Conservation (phyloP, 2,797 vertebrate genomes). For the Lagothrix lagotricha region DNA sequence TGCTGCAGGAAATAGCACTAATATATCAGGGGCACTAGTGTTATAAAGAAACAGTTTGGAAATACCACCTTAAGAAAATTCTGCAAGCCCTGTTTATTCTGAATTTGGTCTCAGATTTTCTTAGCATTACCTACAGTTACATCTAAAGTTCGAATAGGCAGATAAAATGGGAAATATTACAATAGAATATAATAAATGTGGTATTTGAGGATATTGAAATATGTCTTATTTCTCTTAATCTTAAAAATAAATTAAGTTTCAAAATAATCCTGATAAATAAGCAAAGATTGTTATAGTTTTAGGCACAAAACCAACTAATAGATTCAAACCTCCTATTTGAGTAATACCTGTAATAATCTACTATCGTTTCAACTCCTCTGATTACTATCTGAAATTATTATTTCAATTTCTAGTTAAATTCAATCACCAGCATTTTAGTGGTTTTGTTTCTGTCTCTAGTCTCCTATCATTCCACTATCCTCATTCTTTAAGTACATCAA, state of each 20-base stretch:
- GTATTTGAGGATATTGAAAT: conserved; percentile 32
- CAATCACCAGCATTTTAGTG: not conserved
- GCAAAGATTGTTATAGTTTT: not conserved
- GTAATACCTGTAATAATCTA: not conserved
- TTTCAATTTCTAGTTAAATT: not conserved
- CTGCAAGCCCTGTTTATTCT: conserved; percentile 1
- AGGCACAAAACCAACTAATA: not conserved
- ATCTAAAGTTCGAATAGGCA: conserved; percentile 21
- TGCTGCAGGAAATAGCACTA: conserved; percentile 11
- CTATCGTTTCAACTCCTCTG: not conserved
- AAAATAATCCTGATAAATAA: conserved; percentile 23
- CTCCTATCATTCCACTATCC: not conserved
- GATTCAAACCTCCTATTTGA: not conserved
- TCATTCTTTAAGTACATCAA: not conserved
- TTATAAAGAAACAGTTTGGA: conserved; percentile 56
- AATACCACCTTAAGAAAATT: conserved; percentile 20
- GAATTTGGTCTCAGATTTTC: conserved; percentile 36
- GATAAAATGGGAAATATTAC: conserved; percentile 5
- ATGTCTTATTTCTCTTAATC: not conserved
- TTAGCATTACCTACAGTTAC: conserved; percentile 29
- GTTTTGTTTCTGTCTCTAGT: not conserved
- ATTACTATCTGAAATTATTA: not conserved
- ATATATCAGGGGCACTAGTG: not conserved
- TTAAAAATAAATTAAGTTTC: conserved; percentile 29
- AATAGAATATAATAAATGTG: conserved; percentile 28